Evolutionary conservation across 2,113 vertebrate species (phyloP).

Genomic region (Eubucco bourcierii): DNA sequence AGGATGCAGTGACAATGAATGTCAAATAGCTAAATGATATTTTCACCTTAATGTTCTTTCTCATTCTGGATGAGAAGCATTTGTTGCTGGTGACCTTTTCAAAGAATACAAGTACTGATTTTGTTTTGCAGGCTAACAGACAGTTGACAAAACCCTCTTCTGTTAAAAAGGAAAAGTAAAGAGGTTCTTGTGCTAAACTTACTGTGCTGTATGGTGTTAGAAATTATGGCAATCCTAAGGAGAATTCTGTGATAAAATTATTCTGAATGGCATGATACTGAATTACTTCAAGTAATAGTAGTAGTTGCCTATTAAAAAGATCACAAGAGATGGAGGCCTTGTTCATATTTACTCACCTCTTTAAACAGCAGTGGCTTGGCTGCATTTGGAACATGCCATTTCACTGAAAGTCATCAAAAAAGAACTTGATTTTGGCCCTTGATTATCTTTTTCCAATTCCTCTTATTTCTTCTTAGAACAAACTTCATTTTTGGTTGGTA

Average conservation of each 20-base stretch:
- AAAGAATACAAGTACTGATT: neutral
- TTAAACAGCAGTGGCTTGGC: neutral
- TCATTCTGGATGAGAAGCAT: neutral
- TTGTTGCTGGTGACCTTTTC: neutral
- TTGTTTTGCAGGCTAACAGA: neutral
- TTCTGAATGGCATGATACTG: neutral
- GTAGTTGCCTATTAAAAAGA: neutral
- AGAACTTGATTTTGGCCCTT: neutral
- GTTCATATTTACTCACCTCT: neutral
- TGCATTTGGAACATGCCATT: neutral
- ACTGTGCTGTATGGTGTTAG: neutral
- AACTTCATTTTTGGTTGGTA: slow-evolving; percentile 83
- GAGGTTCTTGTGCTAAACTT: neutral
- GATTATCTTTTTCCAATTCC: neutral
- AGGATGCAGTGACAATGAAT: neutral
- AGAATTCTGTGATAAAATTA: neutral
- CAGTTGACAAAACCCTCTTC: neutral
- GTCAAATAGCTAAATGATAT: neutral
- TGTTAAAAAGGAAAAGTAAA: neutral
- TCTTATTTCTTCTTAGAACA: slow-evolving; percentile 80
- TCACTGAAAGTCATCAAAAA: neutral
- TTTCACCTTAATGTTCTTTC: neutral
- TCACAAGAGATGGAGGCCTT: neutral
- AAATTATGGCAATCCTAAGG: neutral
- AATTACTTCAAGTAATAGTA: neutral